These are phyloP conservation scores for Gerris lacustris DNA, from an alignment of 2,888 invertebrate species.

Conservation along the genomic window DNA sequence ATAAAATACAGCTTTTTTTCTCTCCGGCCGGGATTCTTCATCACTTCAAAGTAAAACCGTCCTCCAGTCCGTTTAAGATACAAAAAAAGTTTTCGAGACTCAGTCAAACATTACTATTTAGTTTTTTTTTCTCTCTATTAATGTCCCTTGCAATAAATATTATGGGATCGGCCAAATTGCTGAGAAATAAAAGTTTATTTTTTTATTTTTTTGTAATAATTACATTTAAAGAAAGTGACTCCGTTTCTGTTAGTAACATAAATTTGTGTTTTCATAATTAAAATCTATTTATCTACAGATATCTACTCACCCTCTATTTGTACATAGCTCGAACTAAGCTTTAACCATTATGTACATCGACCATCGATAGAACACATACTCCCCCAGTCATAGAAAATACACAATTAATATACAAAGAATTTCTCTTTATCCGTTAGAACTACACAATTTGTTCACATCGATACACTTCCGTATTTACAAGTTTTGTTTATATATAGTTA, in stretches of 20 bases:
- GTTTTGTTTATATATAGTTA: conserved; percentile 14
- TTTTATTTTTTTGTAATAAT: too few relatives aligned
- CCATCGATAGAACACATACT: conserved; percentile 22
- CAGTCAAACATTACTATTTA: neutral
- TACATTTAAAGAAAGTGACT: neutral
- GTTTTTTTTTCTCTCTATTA: neutral
- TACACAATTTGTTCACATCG: conserved; percentile 20
- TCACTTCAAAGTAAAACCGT: conserved; percentile 8
- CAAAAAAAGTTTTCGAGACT: conserved; percentile 6
- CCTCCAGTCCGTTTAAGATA: neutral
- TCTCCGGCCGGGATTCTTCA: neutral
- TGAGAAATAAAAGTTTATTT: neutral
- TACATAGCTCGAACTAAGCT: conserved; percentile 25
- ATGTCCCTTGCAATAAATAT: conserved; percentile 3
- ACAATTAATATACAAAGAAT: conserved; percentile 28
- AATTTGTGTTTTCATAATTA: conserved; percentile 15
- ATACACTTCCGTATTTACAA: conserved; percentile 19
- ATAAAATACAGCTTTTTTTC: conserved; percentile 7
- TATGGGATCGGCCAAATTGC: conserved; percentile 4
- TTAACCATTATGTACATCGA: conserved; percentile 20
- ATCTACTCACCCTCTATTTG: conserved; percentile 29
- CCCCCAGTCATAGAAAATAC: conserved; percentile 27
- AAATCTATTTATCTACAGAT: conserved; percentile 25
- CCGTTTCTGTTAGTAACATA: conserved; percentile 5
- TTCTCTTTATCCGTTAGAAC: conserved; percentile 24